Percentiles rank a stretch among this genome's conserved stretches.
These are phyloP conservation scores for Panthera leo DNA, from an alignment of 2,113 vertebrate genomes.

Conservation along the genomic window DNA sequence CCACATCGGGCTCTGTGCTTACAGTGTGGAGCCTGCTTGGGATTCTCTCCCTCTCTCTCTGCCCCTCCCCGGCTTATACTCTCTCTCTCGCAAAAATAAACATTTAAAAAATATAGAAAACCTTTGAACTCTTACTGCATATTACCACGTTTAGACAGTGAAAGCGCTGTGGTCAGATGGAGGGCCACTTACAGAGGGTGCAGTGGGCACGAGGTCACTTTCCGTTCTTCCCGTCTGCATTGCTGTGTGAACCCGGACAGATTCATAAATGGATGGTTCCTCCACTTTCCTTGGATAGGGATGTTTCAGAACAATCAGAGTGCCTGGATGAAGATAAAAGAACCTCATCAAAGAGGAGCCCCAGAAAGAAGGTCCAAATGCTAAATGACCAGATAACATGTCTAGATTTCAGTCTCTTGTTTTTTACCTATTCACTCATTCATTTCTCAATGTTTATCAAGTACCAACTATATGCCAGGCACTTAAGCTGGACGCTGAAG, in stretches of 20 bases:
- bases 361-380: neutral
- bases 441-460: neutral
- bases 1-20: too few species aligned
- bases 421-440: neutral
- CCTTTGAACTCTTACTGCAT: neutral
- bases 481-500: neutral
- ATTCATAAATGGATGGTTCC: constrained; percentile 97
- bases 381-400: neutral
- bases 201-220: constrained; percentile 90
- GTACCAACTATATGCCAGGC: too few species aligned
- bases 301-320: constrained; percentile 86
- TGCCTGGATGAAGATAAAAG: constrained; percentile 80
- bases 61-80: too few species aligned
- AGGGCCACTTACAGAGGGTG: constrained; percentile 90
- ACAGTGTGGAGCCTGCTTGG: too few species aligned
- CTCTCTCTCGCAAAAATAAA: too few species aligned
- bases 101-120: too few species aligned
- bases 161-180: neutral
- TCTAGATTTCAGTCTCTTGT: neutral
- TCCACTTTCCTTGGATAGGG: constrained; percentile 94
- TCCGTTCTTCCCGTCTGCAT: constrained; percentile 94
- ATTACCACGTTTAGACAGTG: neutral
- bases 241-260: constrained; percentile 96
- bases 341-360: neutral
- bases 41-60: too few species aligned